Evolutionary conservation across 2,797 vertebrate genomes (phyloP), one percentile per base, ranked within the genome.

Genomic region (Chaenodraco wilsoni): DNA sequence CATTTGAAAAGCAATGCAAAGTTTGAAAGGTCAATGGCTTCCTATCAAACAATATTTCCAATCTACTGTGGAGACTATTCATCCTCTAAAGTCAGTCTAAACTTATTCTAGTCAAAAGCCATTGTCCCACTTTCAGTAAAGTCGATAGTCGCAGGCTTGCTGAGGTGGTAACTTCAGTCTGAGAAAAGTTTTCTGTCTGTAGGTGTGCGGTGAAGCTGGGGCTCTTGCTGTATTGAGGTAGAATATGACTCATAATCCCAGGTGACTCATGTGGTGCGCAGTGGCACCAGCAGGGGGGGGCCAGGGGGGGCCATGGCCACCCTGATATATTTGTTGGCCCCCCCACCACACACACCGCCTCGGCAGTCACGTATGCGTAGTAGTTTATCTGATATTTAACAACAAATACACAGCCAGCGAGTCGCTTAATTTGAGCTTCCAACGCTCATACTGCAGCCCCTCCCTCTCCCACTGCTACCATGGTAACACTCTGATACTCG

Each of bases 211-310:
- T 79, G 27, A 79, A 80, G 72, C 79, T 27, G 52, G 31, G 61
- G 65, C 68, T 79, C 54, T 77, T 61, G 69, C 78, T 85, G 74
- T 76, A 73, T 71, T 66, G 61, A 85, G 75, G 74, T 85, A 65
- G 45, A 87, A 79, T 70, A 85, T 92, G 90, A 93, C 83, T 93
- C 90, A 93, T 70, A 85, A 91, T 88, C 83, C 65, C 75, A 60
- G 62, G 84, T 87, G 84, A 90, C 79, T 90, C 89, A 91, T 89
- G 78, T 82, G 79, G 83, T 68, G 58, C 33, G 11, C 23, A 23
- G 23, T 23, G 23, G 23, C 23, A 3, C 23, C 23, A 23, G 23
- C 23, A 23, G 23, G 23, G 23, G 21, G 21, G 21, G 2, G 21
- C 21, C 21, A 21, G 21, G 21, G 21, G 23, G 23, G 23, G 23